Conservation (phyloP, 2,888 invertebrate genomes). For the Pseudococcus longispinus region DNA sequence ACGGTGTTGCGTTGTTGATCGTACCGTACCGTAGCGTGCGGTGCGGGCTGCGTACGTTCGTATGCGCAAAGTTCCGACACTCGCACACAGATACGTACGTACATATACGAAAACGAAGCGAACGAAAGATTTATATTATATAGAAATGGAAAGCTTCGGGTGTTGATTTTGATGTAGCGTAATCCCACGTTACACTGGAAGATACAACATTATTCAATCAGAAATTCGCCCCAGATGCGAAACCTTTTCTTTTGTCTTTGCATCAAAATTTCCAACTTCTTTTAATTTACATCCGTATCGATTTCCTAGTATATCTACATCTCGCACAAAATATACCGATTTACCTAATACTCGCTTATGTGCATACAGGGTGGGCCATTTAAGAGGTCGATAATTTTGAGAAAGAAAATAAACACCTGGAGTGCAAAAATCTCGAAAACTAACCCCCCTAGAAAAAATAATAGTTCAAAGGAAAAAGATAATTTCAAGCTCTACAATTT, state of each 20-base stretch:
- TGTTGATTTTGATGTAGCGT: slow-evolving; percentile 33
- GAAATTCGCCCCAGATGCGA: slow-evolving; percentile 31
- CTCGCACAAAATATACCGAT: neutral
- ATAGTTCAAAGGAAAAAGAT: too few species aligned
- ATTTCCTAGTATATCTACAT: neutral
- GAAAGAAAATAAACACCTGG: too few species aligned
- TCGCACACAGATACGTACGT: too few species aligned
- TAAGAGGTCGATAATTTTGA: too few species aligned
- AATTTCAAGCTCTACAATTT: too few species aligned
- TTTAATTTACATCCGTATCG: neutral
- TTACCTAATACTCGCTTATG: too few species aligned
- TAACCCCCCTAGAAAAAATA: too few species aligned
- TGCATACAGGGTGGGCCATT: too few species aligned
- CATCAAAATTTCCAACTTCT: neutral
- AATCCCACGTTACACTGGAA: slow-evolving; percentile 10
- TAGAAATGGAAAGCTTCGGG: slow-evolving; percentile 28
- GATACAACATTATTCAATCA: slow-evolving; percentile 38
- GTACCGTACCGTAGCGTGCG: neutral
- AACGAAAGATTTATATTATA: slow-evolving; percentile 24
- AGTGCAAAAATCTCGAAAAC: too few species aligned
- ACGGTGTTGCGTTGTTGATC: neutral
- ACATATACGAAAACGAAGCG: neutral
- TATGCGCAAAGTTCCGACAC: neutral
- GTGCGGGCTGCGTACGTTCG: neutral
- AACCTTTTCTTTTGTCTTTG: slow-evolving; percentile 16